Percentiles rank a stretch among this genome's conserved stretches.
phyloP scores from a whole-genome alignment of 2,888 invertebrate species.

The Pandemis cinnamomeana region DNA sequence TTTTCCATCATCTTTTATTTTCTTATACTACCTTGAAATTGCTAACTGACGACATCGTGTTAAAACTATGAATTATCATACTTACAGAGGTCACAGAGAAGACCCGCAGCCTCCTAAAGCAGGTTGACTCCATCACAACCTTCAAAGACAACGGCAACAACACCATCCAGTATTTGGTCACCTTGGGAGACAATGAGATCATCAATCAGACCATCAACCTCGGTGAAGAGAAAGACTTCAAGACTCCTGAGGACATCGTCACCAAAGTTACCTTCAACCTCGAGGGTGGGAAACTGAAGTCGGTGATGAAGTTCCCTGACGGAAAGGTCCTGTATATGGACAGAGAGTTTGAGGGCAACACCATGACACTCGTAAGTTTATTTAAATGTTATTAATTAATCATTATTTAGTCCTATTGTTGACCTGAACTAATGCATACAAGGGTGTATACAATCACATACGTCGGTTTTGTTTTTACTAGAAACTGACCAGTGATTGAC shows the following conservation, averaged over 20 bases:
- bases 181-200: slow-evolving; percentile 28
- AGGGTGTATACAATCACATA: too few species aligned
- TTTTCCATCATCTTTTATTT: too few species aligned
- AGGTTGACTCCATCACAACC: slow-evolving; percentile 33
- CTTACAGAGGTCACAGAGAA: slow-evolving; percentile 40
- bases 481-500: too few species aligned
- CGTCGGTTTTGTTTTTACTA: too few species aligned
- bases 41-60: not conserved
- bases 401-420: too few species aligned
- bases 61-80: not conserved
- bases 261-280: slow-evolving; percentile 41
- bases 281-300: slow-evolving; percentile 41
- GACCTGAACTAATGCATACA: too few species aligned
- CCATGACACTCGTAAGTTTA: slow-evolving; percentile 41
- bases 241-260: slow-evolving; percentile 42
- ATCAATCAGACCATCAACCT: slow-evolving; percentile 38
- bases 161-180: slow-evolving; percentile 42
- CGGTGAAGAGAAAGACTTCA: slow-evolving; percentile 41
- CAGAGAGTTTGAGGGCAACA: slow-evolving; percentile 40
- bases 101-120: slow-evolving; percentile 35
- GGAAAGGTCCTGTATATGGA: slow-evolving; percentile 41
- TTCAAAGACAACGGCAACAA: slow-evolving; percentile 44
- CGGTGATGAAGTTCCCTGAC: slow-evolving; percentile 37
- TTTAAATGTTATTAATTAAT: too few species aligned
- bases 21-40: too few species aligned